These are phyloP conservation scores for Melanostigma gelatinosum DNA, from an alignment of 2,113 vertebrate genomes.

Conservation along the genomic window DNA sequence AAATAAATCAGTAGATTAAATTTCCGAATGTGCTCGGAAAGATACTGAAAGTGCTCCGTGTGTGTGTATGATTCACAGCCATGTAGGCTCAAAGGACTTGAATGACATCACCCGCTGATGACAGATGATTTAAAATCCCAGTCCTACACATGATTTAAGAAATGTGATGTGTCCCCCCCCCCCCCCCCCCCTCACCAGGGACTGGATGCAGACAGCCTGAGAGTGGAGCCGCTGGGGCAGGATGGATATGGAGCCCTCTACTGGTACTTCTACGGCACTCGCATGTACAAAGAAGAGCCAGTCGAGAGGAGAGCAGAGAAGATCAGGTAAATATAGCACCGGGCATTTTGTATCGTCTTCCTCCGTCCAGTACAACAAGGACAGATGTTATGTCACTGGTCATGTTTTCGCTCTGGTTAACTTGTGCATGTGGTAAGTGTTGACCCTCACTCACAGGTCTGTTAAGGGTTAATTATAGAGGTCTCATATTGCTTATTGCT, in stretches of 20 bases:
- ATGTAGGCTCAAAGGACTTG: constrained; percentile 13
- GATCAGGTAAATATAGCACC: constrained; percentile 81
- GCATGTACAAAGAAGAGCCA: constrained; percentile 96
- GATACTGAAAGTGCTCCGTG: constrained; percentile 5
- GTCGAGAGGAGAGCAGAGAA: constrained; percentile 78
- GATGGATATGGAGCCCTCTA: constrained; percentile 95
- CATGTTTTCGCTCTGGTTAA: constrained; percentile 8
- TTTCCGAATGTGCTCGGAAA: constrained; percentile 19
- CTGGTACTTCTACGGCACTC: constrained; percentile 98
- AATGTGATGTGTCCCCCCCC: constrained; percentile 11
- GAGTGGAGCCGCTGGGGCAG: constrained; percentile 95
- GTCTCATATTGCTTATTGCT: constrained; percentile 18
- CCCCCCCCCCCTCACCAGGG: constrained; percentile 80
- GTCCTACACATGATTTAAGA: constrained; percentile 25
- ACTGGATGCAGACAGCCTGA: constrained; percentile 94
- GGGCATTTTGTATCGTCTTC: fast-evolving
- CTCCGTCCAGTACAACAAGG: background rate
- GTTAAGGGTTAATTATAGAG: constrained; percentile 35
- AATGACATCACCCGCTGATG: constrained; percentile 44
- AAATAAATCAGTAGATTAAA: background rate
- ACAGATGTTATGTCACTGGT: background rate
- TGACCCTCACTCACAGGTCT: constrained; percentile 26
- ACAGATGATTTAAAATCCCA: constrained; percentile 39
- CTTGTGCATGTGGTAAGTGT: background rate
- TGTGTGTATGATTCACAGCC: constrained; percentile 2